Conservation (phyloP, 2,797 vertebrate genomes). For the Peromyscus attwateri region DNA sequence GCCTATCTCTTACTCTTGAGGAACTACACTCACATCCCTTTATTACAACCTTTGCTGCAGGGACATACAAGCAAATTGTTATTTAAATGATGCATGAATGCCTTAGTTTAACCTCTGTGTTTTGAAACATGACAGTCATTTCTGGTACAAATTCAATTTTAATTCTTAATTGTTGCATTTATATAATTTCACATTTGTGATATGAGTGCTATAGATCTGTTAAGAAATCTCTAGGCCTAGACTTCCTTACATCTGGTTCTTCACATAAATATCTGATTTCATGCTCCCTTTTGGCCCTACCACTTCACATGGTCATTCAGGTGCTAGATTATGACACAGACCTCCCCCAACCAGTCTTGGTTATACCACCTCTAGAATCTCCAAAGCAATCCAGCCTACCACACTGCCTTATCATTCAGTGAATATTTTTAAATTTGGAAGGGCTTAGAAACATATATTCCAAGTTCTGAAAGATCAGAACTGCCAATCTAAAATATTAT, state of each 20-base stretch:
- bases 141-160: neutral
- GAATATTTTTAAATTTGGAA: neutral
- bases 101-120: neutral
- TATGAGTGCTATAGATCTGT: neutral
- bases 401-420: neutral
- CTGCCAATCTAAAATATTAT: too few relatives aligned
- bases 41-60: accelerated
- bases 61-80: neutral
- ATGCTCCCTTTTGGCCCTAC: accelerated
- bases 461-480: neutral
- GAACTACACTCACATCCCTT: accelerated
- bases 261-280: neutral
- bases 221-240: neutral
- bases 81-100: neutral
- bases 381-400: neutral
- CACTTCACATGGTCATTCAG: neutral
- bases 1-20: neutral
- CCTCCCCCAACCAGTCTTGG: neutral
- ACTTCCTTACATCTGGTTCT: too few relatives aligned
- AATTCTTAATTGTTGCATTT: neutral
- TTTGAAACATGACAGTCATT: neutral
- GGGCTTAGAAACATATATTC: neutral
- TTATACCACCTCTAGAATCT: too few relatives aligned
- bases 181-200: neutral
- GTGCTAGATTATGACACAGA: neutral